Conservation (phyloP, 2,113 vertebrate species). For the Origma solitaria region DNA sequence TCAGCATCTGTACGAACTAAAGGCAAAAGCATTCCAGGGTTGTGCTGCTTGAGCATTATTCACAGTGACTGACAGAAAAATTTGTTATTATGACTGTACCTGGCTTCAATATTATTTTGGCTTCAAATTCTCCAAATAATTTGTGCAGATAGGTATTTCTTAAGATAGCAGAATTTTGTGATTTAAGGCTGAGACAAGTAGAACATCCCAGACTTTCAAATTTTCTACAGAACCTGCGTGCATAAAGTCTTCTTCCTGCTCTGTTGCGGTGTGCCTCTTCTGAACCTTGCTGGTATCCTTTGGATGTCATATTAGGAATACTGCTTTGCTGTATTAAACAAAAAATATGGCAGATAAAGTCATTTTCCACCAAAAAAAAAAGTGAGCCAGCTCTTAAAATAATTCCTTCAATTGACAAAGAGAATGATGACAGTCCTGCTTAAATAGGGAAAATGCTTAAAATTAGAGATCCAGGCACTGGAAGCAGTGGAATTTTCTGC, state of each 20-base stretch:
- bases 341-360: not conserved
- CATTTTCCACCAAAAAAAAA: not conserved
- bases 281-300: not conserved
- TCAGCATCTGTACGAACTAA: slow-evolving; percentile 52
- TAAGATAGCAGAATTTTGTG: slow-evolving; percentile 56
- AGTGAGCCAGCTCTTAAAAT: not conserved
- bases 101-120: slow-evolving; percentile 67
- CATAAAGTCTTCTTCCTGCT: not conserved
- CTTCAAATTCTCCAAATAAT: slow-evolving; percentile 68
- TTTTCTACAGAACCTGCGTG: slow-evolving; percentile 39
- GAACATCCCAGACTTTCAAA: slow-evolving; percentile 61
- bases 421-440: not conserved
- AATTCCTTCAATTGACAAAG: not conserved
- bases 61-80: not conserved
- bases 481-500: not conserved
- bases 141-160: slow-evolving; percentile 64
- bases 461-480: not conserved
- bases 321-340: slow-evolving; percentile 42
- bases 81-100: slow-evolving; percentile 58
- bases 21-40: not conserved
- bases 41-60: not conserved
- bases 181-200: slow-evolving; percentile 66
- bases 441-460: not conserved
- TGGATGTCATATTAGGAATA: slow-evolving; percentile 47
- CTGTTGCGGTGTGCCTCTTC: not conserved